Evolutionary conservation across 2,888 invertebrate genomes (phyloP).

Genomic region (Clostera curtula): DNA sequence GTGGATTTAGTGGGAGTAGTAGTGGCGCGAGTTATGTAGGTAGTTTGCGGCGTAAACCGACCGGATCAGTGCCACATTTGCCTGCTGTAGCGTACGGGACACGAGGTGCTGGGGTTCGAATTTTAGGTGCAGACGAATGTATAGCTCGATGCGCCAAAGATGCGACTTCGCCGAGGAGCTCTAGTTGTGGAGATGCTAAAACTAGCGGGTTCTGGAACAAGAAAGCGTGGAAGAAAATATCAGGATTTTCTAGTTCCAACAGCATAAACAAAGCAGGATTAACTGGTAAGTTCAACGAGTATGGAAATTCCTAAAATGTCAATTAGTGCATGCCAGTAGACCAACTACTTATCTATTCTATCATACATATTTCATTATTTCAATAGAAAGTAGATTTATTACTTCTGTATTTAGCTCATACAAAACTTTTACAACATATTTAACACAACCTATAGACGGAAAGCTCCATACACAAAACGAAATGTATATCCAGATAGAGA

Average conservation of each 20-base stretch:
- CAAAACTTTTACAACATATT: constrained; percentile 27
- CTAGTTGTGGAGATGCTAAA: constrained; percentile 67
- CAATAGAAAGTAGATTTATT: constrained; percentile 13
- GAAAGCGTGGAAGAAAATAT: constrained; percentile 86
- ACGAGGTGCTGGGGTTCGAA: constrained; percentile 64
- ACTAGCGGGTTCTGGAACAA: constrained; percentile 80
- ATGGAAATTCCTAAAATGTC: no score
- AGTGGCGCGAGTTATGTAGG: constrained; percentile 88
- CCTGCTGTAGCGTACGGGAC: constrained; percentile 72
- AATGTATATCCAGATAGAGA: constrained; percentile 23
- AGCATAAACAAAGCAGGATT: constrained; percentile 80
- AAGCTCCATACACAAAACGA: constrained; percentile 37
- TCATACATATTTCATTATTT: constrained; percentile 11
- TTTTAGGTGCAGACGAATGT: constrained; percentile 61
- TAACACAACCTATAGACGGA: constrained; percentile 34
- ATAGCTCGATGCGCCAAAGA: constrained; percentile 57
- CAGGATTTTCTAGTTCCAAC: constrained; percentile 82
- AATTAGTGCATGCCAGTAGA: no score
- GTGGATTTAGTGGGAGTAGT: constrained; percentile 89
- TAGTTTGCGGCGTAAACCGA: constrained; percentile 76
- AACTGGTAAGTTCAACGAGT: constrained; percentile 78
- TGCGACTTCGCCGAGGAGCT: constrained; percentile 57
- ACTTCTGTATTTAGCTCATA: constrained; percentile 59
- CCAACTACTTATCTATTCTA: constrained; percentile 11
- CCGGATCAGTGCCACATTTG: constrained; percentile 65